phyloP scores from a whole-genome alignment of 2,888 invertebrate species.

The Physocephala rufipes region DNA sequence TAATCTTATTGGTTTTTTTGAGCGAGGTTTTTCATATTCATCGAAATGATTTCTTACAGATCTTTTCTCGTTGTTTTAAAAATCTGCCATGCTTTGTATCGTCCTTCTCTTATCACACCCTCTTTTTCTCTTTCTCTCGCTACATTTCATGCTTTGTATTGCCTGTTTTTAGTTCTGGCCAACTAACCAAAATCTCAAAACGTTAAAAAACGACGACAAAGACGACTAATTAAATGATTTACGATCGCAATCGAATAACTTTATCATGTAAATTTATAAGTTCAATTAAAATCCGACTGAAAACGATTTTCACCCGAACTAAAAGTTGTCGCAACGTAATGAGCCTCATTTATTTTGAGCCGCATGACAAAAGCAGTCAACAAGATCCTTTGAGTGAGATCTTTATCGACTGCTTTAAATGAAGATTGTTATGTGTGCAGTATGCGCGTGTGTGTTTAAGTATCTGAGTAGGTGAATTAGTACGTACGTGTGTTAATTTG shows the following conservation, averaged over 20 bases:
- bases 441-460: constrained; percentile 31
- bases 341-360: constrained; percentile 56
- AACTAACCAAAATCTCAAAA: not conserved
- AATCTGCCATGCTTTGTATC: too few species aligned
- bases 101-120: too few species aligned
- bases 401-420: constrained; percentile 55
- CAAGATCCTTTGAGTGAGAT: constrained; percentile 64
- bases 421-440: constrained; percentile 48
- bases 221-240: constrained; percentile 62
- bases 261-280: constrained; percentile 62
- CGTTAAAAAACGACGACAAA: constrained; percentile 16
- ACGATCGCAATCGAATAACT: constrained; percentile 55
- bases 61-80: too few species aligned
- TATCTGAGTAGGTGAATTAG: constrained; percentile 14
- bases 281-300: constrained; percentile 59
- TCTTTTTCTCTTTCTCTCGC: too few species aligned
- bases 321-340: constrained; percentile 62
- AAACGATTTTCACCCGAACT: constrained; percentile 64
- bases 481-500: not conserved
- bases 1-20: too few species aligned
- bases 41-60: too few species aligned
- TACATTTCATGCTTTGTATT: too few species aligned
- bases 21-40: too few species aligned
- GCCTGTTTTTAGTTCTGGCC: too few species aligned
- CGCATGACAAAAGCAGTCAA: constrained; percentile 54